Evolutionary conservation across 1,140 invertebrate species (phyloP).

Genomic region (Tetragnatha versicolor): DNA sequence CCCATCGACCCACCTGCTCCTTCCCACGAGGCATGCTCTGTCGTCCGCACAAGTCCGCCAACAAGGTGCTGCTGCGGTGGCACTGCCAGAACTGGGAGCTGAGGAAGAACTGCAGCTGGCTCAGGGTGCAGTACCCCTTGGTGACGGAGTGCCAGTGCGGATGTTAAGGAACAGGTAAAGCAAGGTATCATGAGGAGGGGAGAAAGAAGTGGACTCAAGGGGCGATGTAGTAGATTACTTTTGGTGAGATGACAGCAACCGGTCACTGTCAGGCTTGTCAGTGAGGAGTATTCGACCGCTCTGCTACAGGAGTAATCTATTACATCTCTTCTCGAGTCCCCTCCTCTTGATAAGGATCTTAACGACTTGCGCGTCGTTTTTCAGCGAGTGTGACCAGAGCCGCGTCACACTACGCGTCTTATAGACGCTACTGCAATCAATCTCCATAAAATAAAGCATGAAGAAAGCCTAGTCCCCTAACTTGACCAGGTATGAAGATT

Average conservation of each 20-base stretch:
- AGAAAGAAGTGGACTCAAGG: neutral
- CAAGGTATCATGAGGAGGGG: too few relatives aligned
- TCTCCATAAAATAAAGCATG: too few relatives aligned
- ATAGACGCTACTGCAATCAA: too few relatives aligned
- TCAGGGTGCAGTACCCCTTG: constrained; percentile 66
- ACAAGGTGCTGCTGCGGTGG: constrained; percentile 66
- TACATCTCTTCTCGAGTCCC: neutral
- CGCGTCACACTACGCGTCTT: too few relatives aligned
- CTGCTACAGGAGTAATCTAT: neutral
- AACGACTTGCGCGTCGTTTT: too few relatives aligned
- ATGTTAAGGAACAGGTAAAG: constrained; percentile 57
- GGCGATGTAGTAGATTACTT: neutral
- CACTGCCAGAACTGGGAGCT: constrained; percentile 65
- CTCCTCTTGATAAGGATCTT: too few relatives aligned
- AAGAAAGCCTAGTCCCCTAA: too few relatives aligned
- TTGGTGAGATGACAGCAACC: neutral
- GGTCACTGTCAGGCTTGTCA: neutral
- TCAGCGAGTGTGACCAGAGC: too few relatives aligned
- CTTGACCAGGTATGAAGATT: too few relatives aligned
- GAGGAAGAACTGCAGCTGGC: constrained; percentile 64
- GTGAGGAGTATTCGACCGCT: neutral
- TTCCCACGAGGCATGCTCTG: constrained; percentile 71
- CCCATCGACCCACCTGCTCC: constrained; percentile 67
- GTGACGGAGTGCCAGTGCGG: constrained; percentile 68
- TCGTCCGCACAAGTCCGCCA: constrained; percentile 61